These are phyloP conservation scores for Hirudinaria manillensis DNA, from an alignment of 2,888 invertebrate genomes.

Conservation along the genomic window DNA sequence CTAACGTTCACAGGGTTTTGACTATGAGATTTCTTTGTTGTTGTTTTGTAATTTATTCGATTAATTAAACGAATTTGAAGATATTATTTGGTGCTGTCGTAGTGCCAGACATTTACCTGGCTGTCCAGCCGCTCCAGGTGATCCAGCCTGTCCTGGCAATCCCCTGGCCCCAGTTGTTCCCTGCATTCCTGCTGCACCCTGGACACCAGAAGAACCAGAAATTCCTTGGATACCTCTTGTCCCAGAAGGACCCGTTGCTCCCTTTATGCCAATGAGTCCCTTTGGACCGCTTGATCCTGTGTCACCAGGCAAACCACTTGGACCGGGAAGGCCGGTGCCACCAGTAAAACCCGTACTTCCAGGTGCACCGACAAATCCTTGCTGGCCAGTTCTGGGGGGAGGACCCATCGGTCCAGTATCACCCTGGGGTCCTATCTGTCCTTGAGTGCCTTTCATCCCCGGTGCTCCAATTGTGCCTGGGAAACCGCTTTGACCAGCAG, in stretches of 20 bases:
- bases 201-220: constrained; percentile 13
- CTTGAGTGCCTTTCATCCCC: background rate
- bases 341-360: constrained; percentile 31
- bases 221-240: constrained; percentile 19
- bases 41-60: too few species aligned
- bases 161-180: constrained; percentile 29
- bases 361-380: background rate
- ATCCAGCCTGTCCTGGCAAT: constrained; percentile 1
- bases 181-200: constrained; percentile 20
- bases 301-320: constrained; percentile 29
- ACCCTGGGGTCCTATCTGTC: constrained; percentile 19
- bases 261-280: constrained; percentile 19
- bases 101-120: constrained; percentile 3
- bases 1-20: background rate
- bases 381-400: background rate
- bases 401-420: constrained; percentile 19
- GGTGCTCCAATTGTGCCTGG: constrained; percentile 10
- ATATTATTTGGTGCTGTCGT: too few species aligned
- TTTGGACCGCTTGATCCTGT: constrained; percentile 23
- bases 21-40: too few species aligned
- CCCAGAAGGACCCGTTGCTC: constrained; percentile 16
- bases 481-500: constrained; percentile 10
- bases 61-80: too few species aligned
- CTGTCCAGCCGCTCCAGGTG: constrained; percentile 25
- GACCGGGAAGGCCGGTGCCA: constrained; percentile 30